Base-by-base conservation (phyloP, 2,113 vertebrate species). In the Poeciliopsis prolifica region DNA sequence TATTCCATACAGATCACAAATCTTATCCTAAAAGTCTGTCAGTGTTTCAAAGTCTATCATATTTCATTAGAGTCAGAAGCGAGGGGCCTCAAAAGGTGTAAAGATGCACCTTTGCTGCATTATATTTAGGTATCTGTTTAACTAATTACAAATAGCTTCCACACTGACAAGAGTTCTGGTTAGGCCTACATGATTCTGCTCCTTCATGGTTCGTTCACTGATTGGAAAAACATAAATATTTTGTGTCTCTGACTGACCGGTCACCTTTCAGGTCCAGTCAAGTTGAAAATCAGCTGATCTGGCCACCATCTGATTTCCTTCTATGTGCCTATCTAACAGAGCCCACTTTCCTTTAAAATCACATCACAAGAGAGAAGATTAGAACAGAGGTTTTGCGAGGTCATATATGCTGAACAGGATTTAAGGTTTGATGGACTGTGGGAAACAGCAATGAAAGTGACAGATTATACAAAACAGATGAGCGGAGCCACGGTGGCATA, bases 341-440 rank as follows among this genome's bases (percentile, higher is more conserved):
- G 51, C 48, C 19, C 48, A 24, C 35, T 81, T 74, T 40, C 29
- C 22, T 44, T 58, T 63, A 10, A 31, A 42, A 3, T 26, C 28
- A 33, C 17, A 61, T 42, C 4, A 15, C 1, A 7, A 22, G 70
- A 68, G 42, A 68, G 33, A 28, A 17, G 14, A 42, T 64, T 37
- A 26, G 60, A 65, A n/a, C 51, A n/a, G 30, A 35, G 17, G 31
- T 30, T 54, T 44, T 44, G 37, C 70, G 54, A 72, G 60, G 42
- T 14, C 10, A 71, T 26, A 29, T 33, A 77, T 31, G 42, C 65
- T 29, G 6, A 67, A 63, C 61, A 68, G 61, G 29, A 70, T 68
- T 61, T 61, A 19, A 29, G 30, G 35, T 44, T 68, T 60, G 66
- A 64, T 72, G 61, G 70, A 68, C 72, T 75, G 48, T 31, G 72